Base-by-base conservation (phyloP, 2,113 vertebrate genomes). In the Rynchops niger region DNA sequence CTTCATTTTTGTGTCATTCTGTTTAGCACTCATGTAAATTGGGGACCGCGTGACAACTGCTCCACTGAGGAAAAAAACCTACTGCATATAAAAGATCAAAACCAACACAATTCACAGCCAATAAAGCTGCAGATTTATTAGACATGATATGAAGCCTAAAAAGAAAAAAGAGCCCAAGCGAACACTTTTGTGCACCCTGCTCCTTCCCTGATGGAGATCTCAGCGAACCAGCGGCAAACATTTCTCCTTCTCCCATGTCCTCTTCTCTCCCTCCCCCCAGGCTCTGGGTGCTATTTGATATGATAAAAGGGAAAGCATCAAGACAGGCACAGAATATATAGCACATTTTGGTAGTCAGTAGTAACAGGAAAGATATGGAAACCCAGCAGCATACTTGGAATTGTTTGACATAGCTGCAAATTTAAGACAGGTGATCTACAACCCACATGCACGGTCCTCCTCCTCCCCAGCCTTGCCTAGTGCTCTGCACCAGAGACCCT, bases 1-100 rank as follows among this genome's bases (percentile, higher is more conserved):
- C 83, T 85, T 91, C 79, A 52, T 79, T 95, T 96, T 56, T 85
- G 73, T 96, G 92, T 67, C 91, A 65, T 72, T 95, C 83, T 82
- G 27, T 66, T 94, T 43, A 85, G 85, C 9, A 9, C 71, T 86
- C 67, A 47, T 92, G 72, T 30, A 94, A 94, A 90, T 55, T 78
- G 79, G 82, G 84, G 88, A 42, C 79, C 12, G 23, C 88, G 27
- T 47, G 79, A 65, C 82, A 96, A 77, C 79, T 55, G 85, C 73
- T 96, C n/a, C 71, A 40, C 55, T 53, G 76, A 55, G 20, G 21
- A n/a, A 38, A 30, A 53, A 89, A 90, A 82, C 10, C 71, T 62
- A 30, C 79, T 67, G 85, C 74, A 17, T 34, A 49, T 10, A 40
- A 84, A 78, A 74, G 61, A 78, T 82, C 52, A 74, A 50, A 92